Evolutionary conservation across 2,888 invertebrate species (phyloP).

Genomic region (Cybosia mesomella): DNA sequence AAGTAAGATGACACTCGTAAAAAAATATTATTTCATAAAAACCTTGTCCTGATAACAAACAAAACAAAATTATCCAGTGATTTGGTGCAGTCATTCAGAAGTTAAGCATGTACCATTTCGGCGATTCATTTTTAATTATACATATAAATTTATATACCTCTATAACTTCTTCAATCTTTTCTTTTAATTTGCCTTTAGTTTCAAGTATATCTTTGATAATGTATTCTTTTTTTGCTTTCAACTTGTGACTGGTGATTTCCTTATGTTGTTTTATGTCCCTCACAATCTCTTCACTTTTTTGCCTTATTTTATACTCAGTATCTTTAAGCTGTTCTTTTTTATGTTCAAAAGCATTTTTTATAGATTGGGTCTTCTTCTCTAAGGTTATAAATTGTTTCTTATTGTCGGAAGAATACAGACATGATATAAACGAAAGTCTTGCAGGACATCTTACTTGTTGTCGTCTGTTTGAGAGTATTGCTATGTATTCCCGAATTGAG

Average conservation of each 20-base stretch:
- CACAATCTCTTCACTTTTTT: constrained; percentile 76
- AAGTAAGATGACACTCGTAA: not conserved
- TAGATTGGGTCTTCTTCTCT: constrained; percentile 80
- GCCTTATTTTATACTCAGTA: constrained; percentile 85
- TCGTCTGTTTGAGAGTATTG: constrained; percentile 51
- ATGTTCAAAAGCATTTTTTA: constrained; percentile 88
- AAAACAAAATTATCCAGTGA: too few relatives aligned
- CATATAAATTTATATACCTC: constrained; percentile 83
- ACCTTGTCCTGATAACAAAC: too few relatives aligned
- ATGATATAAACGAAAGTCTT: constrained; percentile 58
- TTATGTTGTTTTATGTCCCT: constrained; percentile 80
- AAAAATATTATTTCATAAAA: too few relatives aligned
- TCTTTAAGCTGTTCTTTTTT: constrained; percentile 88
- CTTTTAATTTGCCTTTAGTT: constrained; percentile 90
- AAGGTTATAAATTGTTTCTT: constrained; percentile 77
- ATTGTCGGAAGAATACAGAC: constrained; percentile 72
- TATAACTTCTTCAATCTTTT: constrained; percentile 91
- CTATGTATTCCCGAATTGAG: constrained; percentile 53
- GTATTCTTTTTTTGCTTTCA: constrained; percentile 88
- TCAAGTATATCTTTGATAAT: constrained; percentile 91
- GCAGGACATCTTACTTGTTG: constrained; percentile 51
- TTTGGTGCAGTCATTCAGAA: too few relatives aligned
- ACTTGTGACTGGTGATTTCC: constrained; percentile 75
- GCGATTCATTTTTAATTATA: too few relatives aligned
- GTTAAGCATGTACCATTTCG: too few relatives aligned